Evolutionary conservation across 1,140 invertebrate genomes (phyloP), one percentile per base, ranked within the genome.

Genomic region (Holcopasites calliopsidis): DNA sequence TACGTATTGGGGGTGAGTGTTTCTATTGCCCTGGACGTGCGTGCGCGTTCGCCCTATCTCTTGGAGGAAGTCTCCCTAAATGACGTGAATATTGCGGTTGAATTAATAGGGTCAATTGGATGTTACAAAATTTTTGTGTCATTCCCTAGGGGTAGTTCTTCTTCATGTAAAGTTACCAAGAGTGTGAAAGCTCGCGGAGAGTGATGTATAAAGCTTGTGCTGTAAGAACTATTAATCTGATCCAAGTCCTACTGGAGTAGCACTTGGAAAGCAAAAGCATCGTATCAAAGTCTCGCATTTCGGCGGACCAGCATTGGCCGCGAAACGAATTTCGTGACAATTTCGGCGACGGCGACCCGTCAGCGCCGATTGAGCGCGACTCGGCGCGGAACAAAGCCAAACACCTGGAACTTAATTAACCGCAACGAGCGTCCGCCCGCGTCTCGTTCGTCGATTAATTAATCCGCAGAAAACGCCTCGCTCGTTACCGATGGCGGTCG

Each of bases 91-190:
- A 64, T 26, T 26, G 35, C 55, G 55, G n/a, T n/a, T 28, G 68
- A 69, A 76, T 83, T 76, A 68, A 55, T 28, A 47, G 31, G 70
- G 49, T 76, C 82, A 72, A 83, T 82, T 77, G 64, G 47, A 69
- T 44, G 38, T 13, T 23, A 7, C 26, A 70, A 50, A 11, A 18
- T 10, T n/a, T n/a, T n/a, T n/a, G n/a, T n/a, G n/a, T n/a, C n/a
- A n/a, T n/a, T n/a, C n/a, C n/a, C n/a, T n/a, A n/a, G n/a, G n/a
- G n/a, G n/a, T n/a, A n/a, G n/a, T n/a, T n/a, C n/a, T n/a, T n/a
- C n/a, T n/a, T n/a, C n/a, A n/a, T n/a, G n/a, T n/a, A n/a, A n/a
- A n/a, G n/a, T n/a, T n/a, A n/a, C n/a, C n/a, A n/a, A n/a, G n/a
- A n/a, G n/a, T n/a, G n/a, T n/a, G n/a, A n/a, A n/a, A n/a, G n/a